Percentiles rank a stretch among this genome's conserved stretches.
These are phyloP conservation scores for Hyalella azteca DNA, from an alignment of 2,888 invertebrate genomes.

Conservation along the genomic window DNA sequence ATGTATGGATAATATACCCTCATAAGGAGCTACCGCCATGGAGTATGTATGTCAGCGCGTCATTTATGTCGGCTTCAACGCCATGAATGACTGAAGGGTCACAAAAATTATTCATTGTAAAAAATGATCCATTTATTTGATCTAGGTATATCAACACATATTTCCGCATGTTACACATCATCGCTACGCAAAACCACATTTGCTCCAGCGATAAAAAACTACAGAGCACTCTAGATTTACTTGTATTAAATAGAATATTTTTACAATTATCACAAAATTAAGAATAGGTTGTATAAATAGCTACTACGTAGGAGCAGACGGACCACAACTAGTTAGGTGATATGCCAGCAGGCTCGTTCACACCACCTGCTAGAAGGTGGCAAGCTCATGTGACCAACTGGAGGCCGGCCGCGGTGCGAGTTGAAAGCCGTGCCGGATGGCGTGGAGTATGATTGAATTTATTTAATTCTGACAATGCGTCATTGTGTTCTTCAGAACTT, in stretches of 20 bases:
- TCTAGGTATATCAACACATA: slow-evolving; percentile 34
- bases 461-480: too few relatives aligned
- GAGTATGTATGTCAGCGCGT: too few relatives aligned
- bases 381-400: neutral
- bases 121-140: slow-evolving; percentile 29
- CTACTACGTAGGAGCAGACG: slow-evolving; percentile 24
- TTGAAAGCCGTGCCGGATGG: too few relatives aligned
- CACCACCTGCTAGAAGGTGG: neutral
- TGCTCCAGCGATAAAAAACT: slow-evolving; percentile 30
- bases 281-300: slow-evolving; percentile 32
- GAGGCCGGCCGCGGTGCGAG: neutral
- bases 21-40: too few relatives aligned
- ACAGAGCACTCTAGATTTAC: slow-evolving; percentile 28
- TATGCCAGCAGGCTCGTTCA: slow-evolving; percentile 10
- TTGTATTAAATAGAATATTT: slow-evolving; percentile 30
- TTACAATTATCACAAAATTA: slow-evolving; percentile 34
- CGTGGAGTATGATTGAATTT: too few relatives aligned
- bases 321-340: slow-evolving; percentile 22
- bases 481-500: too few relatives aligned
- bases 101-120: too few relatives aligned
- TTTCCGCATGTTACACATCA: slow-evolving; percentile 15
- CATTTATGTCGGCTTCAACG: too few relatives aligned
- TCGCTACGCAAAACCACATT: slow-evolving; percentile 22
- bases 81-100: too few relatives aligned
- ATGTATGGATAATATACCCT: too few relatives aligned